phyloP scores from a whole-genome alignment of 1,140 invertebrate genomes.

The Monochamus saltuarius region DNA sequence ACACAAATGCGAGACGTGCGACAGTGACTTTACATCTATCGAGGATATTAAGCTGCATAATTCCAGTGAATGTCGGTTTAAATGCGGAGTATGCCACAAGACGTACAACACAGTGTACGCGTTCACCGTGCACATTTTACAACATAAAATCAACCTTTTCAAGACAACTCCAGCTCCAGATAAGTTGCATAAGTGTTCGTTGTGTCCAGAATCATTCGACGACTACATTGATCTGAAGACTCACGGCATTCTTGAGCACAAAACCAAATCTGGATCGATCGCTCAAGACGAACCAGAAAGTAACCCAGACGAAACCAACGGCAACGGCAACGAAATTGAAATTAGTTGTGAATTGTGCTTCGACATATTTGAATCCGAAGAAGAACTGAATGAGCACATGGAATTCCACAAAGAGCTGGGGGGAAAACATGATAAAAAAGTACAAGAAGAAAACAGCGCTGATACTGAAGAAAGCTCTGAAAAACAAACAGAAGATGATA shows the following conservation, averaged over 20 bases:
- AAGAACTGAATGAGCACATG: conserved; percentile 17
- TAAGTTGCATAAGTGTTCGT: conserved; percentile 12
- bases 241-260: conserved; percentile 9
- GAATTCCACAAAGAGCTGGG: conserved; percentile 14
- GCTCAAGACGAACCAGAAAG: not conserved
- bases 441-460: not conserved
- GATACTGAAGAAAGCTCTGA: not conserved
- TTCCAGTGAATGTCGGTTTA: conserved; percentile 68
- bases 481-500: not conserved
- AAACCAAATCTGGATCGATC: not conserved
- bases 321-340: not conserved
- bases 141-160: conserved; percentile 71
- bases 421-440: not conserved
- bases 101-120: conserved; percentile 67
- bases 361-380: conserved; percentile 12
- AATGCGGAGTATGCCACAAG: conserved; percentile 70
- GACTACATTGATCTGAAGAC: conserved; percentile 18
- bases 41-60: conserved; percentile 75
- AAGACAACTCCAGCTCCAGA: not conserved
- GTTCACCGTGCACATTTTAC: conserved; percentile 57
- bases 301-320: not conserved
- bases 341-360: conserved; percentile 17
- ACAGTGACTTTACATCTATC: conserved; percentile 64
- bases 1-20: conserved; percentile 47
- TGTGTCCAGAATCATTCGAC: conserved; percentile 18